phyloP scores from a whole-genome alignment of 2,797 vertebrate species.

The Aquila chrysaetos region DNA sequence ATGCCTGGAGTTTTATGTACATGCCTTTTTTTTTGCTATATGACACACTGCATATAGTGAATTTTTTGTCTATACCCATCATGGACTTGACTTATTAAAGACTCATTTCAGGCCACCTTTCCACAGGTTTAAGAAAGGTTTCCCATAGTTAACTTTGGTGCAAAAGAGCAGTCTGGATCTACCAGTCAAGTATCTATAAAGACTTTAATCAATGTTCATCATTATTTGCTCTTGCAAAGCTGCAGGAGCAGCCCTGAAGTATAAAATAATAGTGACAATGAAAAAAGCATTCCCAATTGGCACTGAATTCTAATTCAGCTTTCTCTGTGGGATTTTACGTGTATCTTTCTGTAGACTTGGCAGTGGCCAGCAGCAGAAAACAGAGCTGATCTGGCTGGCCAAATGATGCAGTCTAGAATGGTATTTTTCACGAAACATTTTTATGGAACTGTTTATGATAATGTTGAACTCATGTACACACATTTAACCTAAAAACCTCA shows the following conservation, averaged over 20 bases:
- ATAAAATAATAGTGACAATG: neutral
- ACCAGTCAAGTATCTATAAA: neutral
- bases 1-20: neutral
- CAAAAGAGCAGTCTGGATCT: neutral
- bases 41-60: neutral
- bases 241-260: neutral
- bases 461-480: neutral
- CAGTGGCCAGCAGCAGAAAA: neutral
- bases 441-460: neutral
- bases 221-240: neutral
- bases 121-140: neutral
- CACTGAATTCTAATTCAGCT: neutral
- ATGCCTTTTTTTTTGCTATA: neutral
- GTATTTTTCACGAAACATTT: neutral
- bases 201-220: neutral
- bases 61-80: neutral
- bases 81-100: neutral
- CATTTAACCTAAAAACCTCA: neutral
- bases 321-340: neutral
- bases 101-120: neutral
- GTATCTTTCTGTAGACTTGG: neutral
- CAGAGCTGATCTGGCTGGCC: neutral
- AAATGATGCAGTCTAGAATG: neutral
- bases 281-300: neutral
- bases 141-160: neutral